phyloP scores from a whole-genome alignment of 2,113 vertebrate genomes.

The Protobothrops mucrosquamatus region DNA sequence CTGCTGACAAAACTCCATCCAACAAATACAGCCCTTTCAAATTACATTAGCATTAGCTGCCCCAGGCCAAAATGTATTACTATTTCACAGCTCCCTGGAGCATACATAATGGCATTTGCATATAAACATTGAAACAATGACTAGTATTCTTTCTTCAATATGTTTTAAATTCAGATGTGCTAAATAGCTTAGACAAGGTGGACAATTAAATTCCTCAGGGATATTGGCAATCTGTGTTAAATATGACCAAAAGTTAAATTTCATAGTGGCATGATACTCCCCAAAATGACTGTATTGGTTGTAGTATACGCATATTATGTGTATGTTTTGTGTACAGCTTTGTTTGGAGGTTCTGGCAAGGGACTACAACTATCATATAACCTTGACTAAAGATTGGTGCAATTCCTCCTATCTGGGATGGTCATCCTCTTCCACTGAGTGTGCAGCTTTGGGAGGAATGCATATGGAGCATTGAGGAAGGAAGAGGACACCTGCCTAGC shows the following conservation, averaged over 20 bases:
- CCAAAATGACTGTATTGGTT: constrained; percentile 49
- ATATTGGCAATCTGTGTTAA: constrained; percentile 42
- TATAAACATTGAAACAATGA: constrained; percentile 7
- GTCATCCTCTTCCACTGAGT: neutral
- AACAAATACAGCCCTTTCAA: neutral
- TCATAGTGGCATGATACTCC: constrained; percentile 43
- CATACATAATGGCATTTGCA: neutral
- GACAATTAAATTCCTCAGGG: constrained; percentile 45
- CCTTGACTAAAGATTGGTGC: neutral
- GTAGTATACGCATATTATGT: constrained; percentile 1
- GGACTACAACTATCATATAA: neutral
- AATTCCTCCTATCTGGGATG: neutral
- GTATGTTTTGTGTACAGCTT: neutral
- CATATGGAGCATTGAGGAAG: neutral
- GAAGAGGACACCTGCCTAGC: neutral
- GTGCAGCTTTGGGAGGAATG: neutral
- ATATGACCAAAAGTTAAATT: constrained; percentile 55
- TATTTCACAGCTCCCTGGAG: neutral
- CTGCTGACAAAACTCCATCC: neutral
- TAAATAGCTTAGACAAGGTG: constrained; percentile 1
- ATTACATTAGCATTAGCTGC: neutral
- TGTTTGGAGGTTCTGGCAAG: neutral
- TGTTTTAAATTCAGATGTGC: constrained; percentile 35
- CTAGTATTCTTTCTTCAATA: constrained; percentile 7
- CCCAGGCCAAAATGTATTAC: neutral